Evolutionary conservation across 2,888 invertebrate species (phyloP), one percentile per base, ranked within the genome.

Genomic region (Erynnis tages): DNA sequence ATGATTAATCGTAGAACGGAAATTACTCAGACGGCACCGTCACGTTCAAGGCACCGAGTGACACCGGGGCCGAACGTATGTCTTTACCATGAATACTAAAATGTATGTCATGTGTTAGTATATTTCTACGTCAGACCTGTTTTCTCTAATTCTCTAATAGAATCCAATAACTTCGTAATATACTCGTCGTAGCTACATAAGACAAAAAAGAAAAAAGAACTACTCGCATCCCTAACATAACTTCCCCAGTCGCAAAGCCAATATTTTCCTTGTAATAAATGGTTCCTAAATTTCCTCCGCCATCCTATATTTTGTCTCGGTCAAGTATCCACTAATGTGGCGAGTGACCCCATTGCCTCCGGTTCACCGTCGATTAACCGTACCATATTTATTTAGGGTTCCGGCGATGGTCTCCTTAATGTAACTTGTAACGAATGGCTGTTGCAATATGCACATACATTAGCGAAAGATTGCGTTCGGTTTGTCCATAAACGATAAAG

Each of bases 281-380:
- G 21, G 23, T 48, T 25, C 38, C 48, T 19, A 37, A 19, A 16
- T 52, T 52, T 52, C 19, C 45, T 8, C 30, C 47, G 25, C 11
- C 30, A 48, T 46, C 41, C 41, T 41, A 27, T 44, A 57, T 62
- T 67, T 66, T 69, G 63, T 69, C 67, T 61, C 66, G 58, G 65
- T 61, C 47, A 62, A 65, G 58, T 60, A 67, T 63, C 57, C 50
- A 69, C 73, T 76, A 79, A 79, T 74, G 75, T 71, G 71, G 61
- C 61, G 59, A 62, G 58, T 59, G 62, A 61, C 63, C 67, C 66
- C 73, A 68, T 69, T 73, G 71, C 68, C 69, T 62, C 69, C 63
- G 67, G 72, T 83, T 83, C 77, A 82, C 77, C 78, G 84, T 82
- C 86, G 82, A 86, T 87, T 84, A 82, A 74, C 77, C 78, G 70